Evolutionary conservation across 2,888 invertebrate genomes (phyloP), one percentile per base, ranked within the genome.

Genomic region (Drosophila robusta): DNA sequence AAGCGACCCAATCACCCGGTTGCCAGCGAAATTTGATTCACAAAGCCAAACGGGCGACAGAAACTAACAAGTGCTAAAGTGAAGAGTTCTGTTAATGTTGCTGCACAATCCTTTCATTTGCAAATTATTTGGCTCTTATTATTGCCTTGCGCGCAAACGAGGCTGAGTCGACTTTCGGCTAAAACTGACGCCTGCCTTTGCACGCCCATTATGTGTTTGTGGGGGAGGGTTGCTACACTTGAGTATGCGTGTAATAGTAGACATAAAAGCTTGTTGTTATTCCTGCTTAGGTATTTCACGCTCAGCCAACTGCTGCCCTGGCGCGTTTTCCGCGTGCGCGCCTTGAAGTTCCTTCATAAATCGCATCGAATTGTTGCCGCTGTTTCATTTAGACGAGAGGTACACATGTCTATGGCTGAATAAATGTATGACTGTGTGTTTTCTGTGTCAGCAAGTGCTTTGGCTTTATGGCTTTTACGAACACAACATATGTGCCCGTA

Each of bases 331-430:
- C 42, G 32, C 39, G 11, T 51, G 18, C 34, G 32, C 47, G 32
- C 51, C 47, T 47, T 18, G 42, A 58, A 65, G 34, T 63, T 50
- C 46, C 55, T 38, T 49, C 75, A 75, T 80, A 80, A 86, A 86
- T 80, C 80, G 62, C 68, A 74, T 67, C 60, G 70, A 70, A 70
- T 77, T 77, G 64, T 67, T 50, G 45, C 42, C 47, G 54, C 62
- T 77, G 36, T 66, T 66, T 44, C 83, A 81, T 74, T 86, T 83
- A 68, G 80, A 75, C 77, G 55, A 74, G 87, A 65, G 47, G 50
- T 49, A 71, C 77, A 54, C 68, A 77, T 63, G 63, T 77, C 60
- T 63, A 47, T 60, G 56, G 55, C 58, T 36, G 38, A 52, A 52
- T 63, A 51, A 46, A 55, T 42, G 34, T 46, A 32, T 60, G 56